Conservation (phyloP, 2,888 invertebrate species). For the Petrophora chlorosata region DNA sequence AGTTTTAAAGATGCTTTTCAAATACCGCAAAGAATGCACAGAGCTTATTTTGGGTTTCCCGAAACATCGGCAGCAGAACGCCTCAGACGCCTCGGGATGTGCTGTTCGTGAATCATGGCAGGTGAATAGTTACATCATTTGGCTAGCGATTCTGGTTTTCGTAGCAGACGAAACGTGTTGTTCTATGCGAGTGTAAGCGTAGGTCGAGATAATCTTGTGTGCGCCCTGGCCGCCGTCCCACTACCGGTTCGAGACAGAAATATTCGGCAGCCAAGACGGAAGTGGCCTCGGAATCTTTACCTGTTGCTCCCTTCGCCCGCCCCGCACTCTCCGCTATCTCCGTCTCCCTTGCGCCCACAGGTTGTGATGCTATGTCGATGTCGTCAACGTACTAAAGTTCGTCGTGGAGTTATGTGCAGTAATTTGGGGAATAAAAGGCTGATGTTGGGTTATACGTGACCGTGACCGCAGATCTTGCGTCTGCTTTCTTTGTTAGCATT, state of each 20-base stretch:
- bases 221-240: constrained; percentile 79
- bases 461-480: constrained; percentile 74
- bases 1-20: background rate
- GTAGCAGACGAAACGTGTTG: constrained; percentile 46
- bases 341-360: constrained; percentile 64
- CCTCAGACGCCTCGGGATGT: constrained; percentile 18
- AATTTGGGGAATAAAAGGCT: constrained; percentile 77
- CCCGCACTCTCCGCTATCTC: constrained; percentile 60
- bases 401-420: constrained; percentile 69
- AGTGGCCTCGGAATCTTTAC: constrained; percentile 84
- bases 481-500: constrained; percentile 66
- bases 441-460: constrained; percentile 74
- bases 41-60: constrained; percentile 4
- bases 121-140: constrained; percentile 36
- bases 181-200: constrained; percentile 47
- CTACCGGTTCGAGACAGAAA: constrained; percentile 84
- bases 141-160: constrained; percentile 39
- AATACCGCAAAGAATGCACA: background rate
- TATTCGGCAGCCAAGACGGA: constrained; percentile 84
- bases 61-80: constrained; percentile 5
- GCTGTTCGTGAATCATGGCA: constrained; percentile 32
- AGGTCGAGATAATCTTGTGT: constrained; percentile 61
- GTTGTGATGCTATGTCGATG: constrained; percentile 53
- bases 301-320: constrained; percentile 83
- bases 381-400: constrained; percentile 46